Conservation (phyloP, 2,113 vertebrate species). For the Calidris pugnax region DNA sequence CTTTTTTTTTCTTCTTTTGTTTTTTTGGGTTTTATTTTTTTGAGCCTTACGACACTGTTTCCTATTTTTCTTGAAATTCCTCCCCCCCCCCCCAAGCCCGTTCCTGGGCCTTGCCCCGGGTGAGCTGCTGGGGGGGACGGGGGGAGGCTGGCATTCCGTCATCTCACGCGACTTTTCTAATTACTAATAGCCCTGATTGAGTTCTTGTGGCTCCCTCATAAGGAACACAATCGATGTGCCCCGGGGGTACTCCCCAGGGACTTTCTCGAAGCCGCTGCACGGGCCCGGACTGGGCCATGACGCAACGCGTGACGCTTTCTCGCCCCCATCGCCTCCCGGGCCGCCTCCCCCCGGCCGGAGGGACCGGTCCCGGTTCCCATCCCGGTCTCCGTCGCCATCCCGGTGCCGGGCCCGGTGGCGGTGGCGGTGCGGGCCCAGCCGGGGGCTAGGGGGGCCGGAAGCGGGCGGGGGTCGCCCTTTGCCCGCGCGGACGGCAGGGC, state of each 20-base stretch:
- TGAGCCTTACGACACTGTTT: not conserved
- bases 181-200: not conserved
- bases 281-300: not conserved
- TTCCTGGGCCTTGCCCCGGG: not conserved
- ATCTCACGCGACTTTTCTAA: not conserved
- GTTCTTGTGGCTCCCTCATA: not conserved
- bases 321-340: fast-evolving
- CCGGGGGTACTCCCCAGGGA: no score
- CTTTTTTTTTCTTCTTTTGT: no score
- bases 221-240: no score
- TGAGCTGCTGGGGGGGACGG: no score
- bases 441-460: not conserved
- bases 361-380: no score
- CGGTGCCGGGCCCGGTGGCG: no score
- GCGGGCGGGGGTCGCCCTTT: not conserved
- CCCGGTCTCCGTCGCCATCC: no score
- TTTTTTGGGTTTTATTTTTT: not conserved
- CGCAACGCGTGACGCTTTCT: not conserved
- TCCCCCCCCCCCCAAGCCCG: no score
- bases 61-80: no score
- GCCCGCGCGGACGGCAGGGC: not conserved
- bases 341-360: not conserved
- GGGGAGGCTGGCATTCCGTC: fast-evolving
- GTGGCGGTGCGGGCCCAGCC: not conserved
- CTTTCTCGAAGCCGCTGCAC: not conserved